Conservation (phyloP, 2,888 invertebrate genomes). For the Siphlonurus alternatus region DNA sequence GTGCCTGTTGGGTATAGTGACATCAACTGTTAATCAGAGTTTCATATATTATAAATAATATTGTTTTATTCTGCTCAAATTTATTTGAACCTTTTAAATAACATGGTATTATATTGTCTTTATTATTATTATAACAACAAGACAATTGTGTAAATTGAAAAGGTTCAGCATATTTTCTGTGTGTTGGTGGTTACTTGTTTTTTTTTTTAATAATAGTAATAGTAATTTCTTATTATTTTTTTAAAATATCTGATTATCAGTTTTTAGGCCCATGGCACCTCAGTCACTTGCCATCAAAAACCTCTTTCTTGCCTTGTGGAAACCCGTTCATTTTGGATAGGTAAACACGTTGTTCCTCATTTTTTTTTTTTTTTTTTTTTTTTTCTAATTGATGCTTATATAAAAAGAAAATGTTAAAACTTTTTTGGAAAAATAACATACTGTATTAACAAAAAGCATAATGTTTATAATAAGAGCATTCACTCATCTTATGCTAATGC, state of each 20-base stretch:
- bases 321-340: constrained; percentile 10
- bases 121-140: too few species aligned
- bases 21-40: not conserved
- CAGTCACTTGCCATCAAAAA: constrained; percentile 9
- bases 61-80: not conserved
- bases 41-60: not conserved
- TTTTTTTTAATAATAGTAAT: too few species aligned
- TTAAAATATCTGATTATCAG: not conserved
- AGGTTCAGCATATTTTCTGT: too few species aligned
- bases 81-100: not conserved
- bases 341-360: constrained; percentile 9
- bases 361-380: not conserved
- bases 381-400: not conserved
- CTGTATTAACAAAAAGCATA: not conserved
- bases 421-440: not conserved
- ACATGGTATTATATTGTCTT: too few species aligned
- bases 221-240: too few species aligned
- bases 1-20: constrained; percentile 14
- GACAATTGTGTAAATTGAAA: too few species aligned
- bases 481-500: constrained; percentile 5
- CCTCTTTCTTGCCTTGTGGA: constrained; percentile 10
- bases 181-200: too few species aligned
- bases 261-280: not conserved
- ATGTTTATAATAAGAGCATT: constrained; percentile 6
- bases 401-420: not conserved